phyloP scores from a whole-genome alignment of 2,888 invertebrate genomes.

The Alsophila aescularia region DNA sequence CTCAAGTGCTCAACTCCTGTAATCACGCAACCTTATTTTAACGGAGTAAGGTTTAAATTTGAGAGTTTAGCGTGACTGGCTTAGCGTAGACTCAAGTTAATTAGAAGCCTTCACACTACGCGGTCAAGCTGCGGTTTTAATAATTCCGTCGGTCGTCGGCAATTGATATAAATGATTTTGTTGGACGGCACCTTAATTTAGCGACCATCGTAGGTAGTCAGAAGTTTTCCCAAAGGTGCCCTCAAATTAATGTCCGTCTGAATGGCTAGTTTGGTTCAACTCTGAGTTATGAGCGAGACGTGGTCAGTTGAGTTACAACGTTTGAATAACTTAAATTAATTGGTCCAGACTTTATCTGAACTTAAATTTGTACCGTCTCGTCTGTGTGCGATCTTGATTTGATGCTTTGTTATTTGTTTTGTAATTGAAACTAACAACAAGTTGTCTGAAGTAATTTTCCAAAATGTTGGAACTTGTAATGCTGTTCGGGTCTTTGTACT shows the following conservation, averaged over 20 bases:
- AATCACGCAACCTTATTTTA: constrained; percentile 3
- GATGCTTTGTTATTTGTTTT: constrained; percentile 5
- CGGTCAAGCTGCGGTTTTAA: constrained; percentile 72
- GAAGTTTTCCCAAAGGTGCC: constrained; percentile 46
- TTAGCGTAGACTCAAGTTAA: constrained; percentile 65
- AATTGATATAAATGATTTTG: constrained; percentile 72
- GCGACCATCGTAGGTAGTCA: constrained; percentile 32
- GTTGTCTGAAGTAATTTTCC: not conserved
- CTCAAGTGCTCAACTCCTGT: constrained; percentile 45
- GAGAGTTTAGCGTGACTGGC: constrained; percentile 11
- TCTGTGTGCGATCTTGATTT: constrained; percentile 9
- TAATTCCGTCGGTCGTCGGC: constrained; percentile 63
- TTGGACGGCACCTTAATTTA: constrained; percentile 54
- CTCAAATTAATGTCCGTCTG: constrained; percentile 48
- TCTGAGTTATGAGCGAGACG: constrained; percentile 31
- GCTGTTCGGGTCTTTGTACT: too few relatives aligned
- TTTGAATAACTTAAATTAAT: constrained; percentile 35
- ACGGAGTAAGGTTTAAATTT: constrained; percentile 25
- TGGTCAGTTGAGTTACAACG: constrained; percentile 35
- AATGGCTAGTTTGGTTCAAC: constrained; percentile 18
- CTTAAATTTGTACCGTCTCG: constrained; percentile 8
- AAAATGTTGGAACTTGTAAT: not conserved
- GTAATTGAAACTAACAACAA: not conserved
- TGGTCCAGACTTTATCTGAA: constrained; percentile 21
- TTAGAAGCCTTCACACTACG: constrained; percentile 63